Conservation (phyloP, 1,140 invertebrate species). For the Octopus sinensis region DNA sequence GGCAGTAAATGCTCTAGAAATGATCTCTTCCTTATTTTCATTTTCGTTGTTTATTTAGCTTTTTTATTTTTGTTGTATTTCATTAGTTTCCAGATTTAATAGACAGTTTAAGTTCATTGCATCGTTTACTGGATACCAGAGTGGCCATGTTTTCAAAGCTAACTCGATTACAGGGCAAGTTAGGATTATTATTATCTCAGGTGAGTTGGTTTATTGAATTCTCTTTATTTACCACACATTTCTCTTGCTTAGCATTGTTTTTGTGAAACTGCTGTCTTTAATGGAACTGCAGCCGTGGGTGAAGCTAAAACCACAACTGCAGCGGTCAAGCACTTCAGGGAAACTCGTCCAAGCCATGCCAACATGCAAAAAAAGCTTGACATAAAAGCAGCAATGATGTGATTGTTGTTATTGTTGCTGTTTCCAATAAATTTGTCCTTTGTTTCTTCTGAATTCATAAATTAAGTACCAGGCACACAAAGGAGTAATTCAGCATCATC, state of each 20-base stretch:
- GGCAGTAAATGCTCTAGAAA: too few relatives aligned
- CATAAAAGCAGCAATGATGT: too few relatives aligned
- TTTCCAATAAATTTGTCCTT: neutral
- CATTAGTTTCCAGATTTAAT: constrained; percentile 51
- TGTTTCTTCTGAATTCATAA: neutral
- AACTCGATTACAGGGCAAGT: constrained; percentile 48
- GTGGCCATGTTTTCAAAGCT: constrained; percentile 39
- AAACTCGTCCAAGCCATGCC: too few relatives aligned
- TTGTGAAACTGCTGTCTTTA: too few relatives aligned
- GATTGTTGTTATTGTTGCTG: neutral
- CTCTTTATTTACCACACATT: neutral
- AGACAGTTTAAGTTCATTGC: constrained; percentile 44
- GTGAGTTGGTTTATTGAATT: constrained; percentile 24
- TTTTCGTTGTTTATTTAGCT: too few relatives aligned
- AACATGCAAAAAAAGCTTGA: too few relatives aligned
- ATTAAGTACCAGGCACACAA: too few relatives aligned
- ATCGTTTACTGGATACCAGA: constrained; percentile 51
- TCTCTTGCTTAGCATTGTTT: neutral
- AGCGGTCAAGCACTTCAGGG: too few relatives aligned
- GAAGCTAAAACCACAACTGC: too few relatives aligned
- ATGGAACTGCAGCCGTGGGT: too few relatives aligned
- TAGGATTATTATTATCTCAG: constrained; percentile 51
- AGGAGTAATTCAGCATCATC: neutral
- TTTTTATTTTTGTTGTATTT: too few relatives aligned
- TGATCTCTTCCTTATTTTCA: too few relatives aligned